Base-by-base conservation (phyloP, 2,113 vertebrate genomes). In the Cisticola juncidis region DNA sequence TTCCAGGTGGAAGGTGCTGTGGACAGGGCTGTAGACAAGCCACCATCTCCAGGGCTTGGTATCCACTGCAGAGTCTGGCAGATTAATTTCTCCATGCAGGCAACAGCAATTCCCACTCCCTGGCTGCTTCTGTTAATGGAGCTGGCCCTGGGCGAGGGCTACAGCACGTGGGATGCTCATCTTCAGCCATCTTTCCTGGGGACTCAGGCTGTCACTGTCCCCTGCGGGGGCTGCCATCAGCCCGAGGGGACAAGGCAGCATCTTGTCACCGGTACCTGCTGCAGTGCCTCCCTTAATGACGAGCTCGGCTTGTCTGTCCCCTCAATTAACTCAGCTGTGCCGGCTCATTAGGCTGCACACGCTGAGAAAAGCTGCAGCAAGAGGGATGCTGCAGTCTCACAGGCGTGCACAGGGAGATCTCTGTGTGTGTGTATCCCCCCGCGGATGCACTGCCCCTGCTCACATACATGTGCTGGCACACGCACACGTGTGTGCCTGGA, bases 301-400 rank as follows among this genome's bases (percentile, higher is more conserved):
- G 2, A 88, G 65, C 71, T 84, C 80, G 12, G 42, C 74, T 81
- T 36, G 28, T 61, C 89, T 82, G 80, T 88, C 81, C 84, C 68
- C 60, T 94, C 95, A 73, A 91, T 97, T 95, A 96, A 45, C 71
- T 96, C 87, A n/a, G 77, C 89, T 29, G 56, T 69, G 87, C 86
- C 1, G 22, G 83, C 90, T 97, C 85, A 84, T 95, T 93, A 96
- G 69, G 77, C 92, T 86, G 91, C 86, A 44, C 93, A 84, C 1
- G 9, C 87, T 54, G 91, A 78, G 78, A 87, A 73, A 45, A 3
- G 17, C 60, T 6, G 68, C 94, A 90, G 94, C 92, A 57, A 31
- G 73, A 85, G 90, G 79, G 85, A 85, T 94, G 94, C 94, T 82
- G 94, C 94, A 94, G 74, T 88, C 95, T 72, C 90, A 80, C 66